A percentile compares a stretch with the other conserved stretches of the same genome.
Conservation (phyloP, 1,140 invertebrate species). For the Cepaea nemoralis region DNA sequence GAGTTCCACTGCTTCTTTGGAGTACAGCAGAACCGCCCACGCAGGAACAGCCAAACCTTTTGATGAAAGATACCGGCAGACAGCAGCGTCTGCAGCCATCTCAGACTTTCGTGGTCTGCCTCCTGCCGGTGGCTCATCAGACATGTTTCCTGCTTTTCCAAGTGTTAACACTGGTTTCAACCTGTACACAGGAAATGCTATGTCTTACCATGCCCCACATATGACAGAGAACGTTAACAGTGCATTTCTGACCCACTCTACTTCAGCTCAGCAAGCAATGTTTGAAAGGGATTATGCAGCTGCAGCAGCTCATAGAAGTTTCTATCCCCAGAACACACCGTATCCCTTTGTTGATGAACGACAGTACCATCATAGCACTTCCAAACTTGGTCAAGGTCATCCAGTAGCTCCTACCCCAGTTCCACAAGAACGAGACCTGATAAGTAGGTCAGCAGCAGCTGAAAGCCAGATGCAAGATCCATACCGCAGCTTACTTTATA, state of each 20-base stretch:
- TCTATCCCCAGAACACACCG: slow-evolving; percentile 60
- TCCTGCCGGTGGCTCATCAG: slow-evolving; percentile 55
- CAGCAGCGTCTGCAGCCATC: slow-evolving; percentile 55
- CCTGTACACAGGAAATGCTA: slow-evolving; percentile 59
- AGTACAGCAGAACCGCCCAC: slow-evolving; percentile 60
- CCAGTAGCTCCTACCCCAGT: slow-evolving; percentile 47
- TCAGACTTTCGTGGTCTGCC: slow-evolving; percentile 64
- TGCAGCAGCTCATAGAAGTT: slow-evolving; percentile 50
- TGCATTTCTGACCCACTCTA: slow-evolving; percentile 62
- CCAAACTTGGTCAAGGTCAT: slow-evolving; percentile 60
- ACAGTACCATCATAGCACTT: slow-evolving; percentile 52
- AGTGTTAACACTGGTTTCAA: slow-evolving; percentile 65
- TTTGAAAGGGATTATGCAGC: slow-evolving; percentile 62
- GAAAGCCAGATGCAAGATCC: slow-evolving; percentile 66
- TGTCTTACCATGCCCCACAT: slow-evolving; percentile 63
- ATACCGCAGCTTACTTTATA: slow-evolving; percentile 68
- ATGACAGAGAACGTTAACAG: slow-evolving; percentile 64
- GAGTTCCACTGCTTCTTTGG: slow-evolving; percentile 55
- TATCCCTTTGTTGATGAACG: slow-evolving; percentile 65
- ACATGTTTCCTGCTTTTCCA: slow-evolving; percentile 62
- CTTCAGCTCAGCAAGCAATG: slow-evolving; percentile 63
- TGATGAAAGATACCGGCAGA: slow-evolving; percentile 65
- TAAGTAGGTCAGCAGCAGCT: slow-evolving; percentile 51
- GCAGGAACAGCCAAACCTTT: slow-evolving; percentile 62
- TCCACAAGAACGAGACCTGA: slow-evolving; percentile 61